A percentile compares a stretch with the other conserved stretches of the same genome.
Conservation (phyloP, 2,113 vertebrate genomes). For the Psilopsiagon aymara region DNA sequence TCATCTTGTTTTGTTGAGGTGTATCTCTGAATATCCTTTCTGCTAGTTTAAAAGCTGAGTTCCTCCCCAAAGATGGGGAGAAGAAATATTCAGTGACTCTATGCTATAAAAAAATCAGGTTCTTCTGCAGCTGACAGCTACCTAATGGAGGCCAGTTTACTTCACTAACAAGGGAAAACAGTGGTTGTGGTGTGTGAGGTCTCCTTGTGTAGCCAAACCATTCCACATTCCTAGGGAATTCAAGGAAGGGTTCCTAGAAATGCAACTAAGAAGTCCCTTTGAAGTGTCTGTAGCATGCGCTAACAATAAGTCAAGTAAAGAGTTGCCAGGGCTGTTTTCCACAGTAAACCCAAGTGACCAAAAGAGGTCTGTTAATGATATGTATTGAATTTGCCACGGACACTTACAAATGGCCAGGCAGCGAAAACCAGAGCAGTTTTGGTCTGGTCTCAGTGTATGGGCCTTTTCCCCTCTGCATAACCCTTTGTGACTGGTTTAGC, state of each 20-base stretch:
- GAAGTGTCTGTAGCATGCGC: background rate
- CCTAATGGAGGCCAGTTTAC: background rate
- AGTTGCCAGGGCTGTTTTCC: background rate
- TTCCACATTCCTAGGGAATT: background rate
- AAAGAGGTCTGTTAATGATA: background rate
- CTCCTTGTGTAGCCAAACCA: background rate
- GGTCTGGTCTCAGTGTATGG: background rate
- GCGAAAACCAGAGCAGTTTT: background rate
- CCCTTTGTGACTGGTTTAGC: background rate
- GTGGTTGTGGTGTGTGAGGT: background rate
- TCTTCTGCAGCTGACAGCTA: background rate
- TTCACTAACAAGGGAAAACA: background rate
- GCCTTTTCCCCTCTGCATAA: background rate
- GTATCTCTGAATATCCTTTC: background rate
- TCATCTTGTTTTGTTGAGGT: background rate
- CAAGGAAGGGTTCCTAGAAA: background rate
- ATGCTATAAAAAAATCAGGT: background rate
- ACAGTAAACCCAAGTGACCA: background rate
- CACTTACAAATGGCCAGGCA: background rate
- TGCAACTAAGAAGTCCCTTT: background rate
- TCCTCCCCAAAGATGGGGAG: background rate
- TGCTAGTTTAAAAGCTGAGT: background rate
- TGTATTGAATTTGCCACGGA: background rate
- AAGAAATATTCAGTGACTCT: background rate
- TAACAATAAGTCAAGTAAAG: background rate